phyloP scores from a whole-genome alignment of 2,113 vertebrate species.

The Sterrhoptilus dennistouni region DNA sequence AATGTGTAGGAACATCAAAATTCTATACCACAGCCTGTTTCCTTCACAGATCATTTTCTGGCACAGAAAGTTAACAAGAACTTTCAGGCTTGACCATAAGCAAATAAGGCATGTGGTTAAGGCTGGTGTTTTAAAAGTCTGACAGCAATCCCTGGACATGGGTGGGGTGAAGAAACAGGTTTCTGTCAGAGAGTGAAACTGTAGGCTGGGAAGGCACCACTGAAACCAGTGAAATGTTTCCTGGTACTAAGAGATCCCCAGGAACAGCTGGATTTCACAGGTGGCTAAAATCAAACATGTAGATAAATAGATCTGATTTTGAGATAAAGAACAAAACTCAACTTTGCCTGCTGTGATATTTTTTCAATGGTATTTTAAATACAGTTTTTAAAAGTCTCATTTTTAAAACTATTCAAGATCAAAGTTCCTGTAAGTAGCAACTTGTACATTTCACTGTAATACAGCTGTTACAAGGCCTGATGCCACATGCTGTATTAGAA shows the following conservation, averaged over 20 bases:
- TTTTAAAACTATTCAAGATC: background rate
- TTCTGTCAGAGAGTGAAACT: background rate
- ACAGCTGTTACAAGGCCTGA: background rate
- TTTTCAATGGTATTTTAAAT: background rate
- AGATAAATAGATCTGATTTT: background rate
- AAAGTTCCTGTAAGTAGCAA: background rate
- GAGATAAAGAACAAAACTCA: background rate
- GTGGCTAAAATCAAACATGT: background rate
- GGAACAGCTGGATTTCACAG: background rate
- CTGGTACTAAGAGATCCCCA: background rate
- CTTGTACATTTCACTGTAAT: background rate
- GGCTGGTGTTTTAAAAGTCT: background rate
- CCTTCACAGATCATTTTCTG: background rate
- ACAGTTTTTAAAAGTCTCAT: background rate
- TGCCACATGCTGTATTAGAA: background rate
- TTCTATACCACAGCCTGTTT: background rate
- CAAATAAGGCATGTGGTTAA: background rate
- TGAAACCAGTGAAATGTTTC: background rate
- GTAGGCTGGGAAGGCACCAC: background rate
- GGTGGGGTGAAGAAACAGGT: background rate
- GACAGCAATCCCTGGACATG: background rate
- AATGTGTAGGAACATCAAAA: rapidly evolving
- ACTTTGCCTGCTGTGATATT: background rate
- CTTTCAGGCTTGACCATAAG: background rate
- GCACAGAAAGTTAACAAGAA: background rate